Base-by-base conservation (phyloP, 2,797 vertebrate species). In the Erithacus rubecula region DNA sequence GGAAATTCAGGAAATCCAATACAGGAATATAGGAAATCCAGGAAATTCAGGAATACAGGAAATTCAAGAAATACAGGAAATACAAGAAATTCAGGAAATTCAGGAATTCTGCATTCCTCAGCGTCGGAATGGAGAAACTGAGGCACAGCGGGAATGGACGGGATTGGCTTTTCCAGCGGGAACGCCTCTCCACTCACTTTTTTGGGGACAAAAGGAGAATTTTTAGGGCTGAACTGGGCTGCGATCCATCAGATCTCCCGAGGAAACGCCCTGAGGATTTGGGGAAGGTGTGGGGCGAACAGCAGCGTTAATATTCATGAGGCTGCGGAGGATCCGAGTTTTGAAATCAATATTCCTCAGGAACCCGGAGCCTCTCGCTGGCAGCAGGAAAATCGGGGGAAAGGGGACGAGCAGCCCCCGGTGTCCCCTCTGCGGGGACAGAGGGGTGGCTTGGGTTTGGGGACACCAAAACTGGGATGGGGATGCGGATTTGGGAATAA, bases 251-350 rank as follows among this genome's bases (percentile, higher is more conserved):
- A 30, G 20, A 24, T 15, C 17, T 30, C 15, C 72, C 1, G 0
- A 9, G 24, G 5, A 2, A 8, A 11, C 30, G 39, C 63, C 9
- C 19, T 0, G 24, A 34, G 44, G 47, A 22, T 22, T 23, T 47
- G 30, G 59, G 67, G 59, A 55, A 12, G 2, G 32, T 5, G 23
- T 5, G 5, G 14, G 39, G 39, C 39, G 10, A 41, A 15, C 39
- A 12, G 39, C 39, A 41, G 39, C 39, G 39, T 41, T 41, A 41
- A 15, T 15, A 41, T 41, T 41, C 39, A 41, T 91, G 87, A 95
- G 82, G 84, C 89, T 95, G 91, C 89, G 39, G 93, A 89, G 75
- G 43, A 92, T 69, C 87, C 74, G 23, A 74, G 84, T n/a, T 76
- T 43, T 94, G 82, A 70, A 95, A 93, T 41, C 15, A 41, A 41